phyloP scores from a whole-genome alignment of 2,888 invertebrate genomes.

The Dryocosmus kuriphilus region DNA sequence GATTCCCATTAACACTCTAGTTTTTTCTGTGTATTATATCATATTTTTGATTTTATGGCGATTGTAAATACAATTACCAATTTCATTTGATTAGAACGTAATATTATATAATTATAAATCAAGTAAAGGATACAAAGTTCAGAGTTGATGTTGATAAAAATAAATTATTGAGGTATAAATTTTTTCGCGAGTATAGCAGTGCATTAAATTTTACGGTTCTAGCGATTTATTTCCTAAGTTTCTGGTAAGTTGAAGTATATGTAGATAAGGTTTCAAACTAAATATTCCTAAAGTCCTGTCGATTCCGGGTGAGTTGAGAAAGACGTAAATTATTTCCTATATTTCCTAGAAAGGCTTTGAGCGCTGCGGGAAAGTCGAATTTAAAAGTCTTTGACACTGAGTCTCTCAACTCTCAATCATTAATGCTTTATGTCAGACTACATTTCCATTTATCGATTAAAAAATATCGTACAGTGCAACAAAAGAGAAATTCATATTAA shows the following conservation, averaged over 20 bases:
- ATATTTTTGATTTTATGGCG: too few species aligned
- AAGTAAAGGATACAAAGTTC: too few species aligned
- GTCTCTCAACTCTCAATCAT: background rate
- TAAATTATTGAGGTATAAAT: background rate
- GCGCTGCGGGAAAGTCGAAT: background rate
- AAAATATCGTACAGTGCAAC: background rate
- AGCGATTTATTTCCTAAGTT: background rate
- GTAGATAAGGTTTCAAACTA: constrained; percentile 7
- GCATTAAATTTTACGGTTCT: background rate
- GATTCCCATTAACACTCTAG: too few species aligned
- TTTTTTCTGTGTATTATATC: too few species aligned
- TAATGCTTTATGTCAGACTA: background rate
- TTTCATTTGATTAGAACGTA: too few species aligned
- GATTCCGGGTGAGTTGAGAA: background rate
- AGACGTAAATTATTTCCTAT: constrained; percentile 11
- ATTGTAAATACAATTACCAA: too few species aligned
- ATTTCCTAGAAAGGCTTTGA: constrained; percentile 1
- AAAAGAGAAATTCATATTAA: too few species aligned
- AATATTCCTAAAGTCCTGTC: constrained; percentile 10
- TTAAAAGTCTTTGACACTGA: background rate
- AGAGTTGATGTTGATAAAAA: too few species aligned
- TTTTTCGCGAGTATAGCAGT: background rate
- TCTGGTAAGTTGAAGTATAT: background rate
- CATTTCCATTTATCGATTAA: background rate
- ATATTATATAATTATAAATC: too few species aligned